Base-by-base conservation (phyloP, 1,140 invertebrate genomes). In the Rhagoletis zephyria region DNA sequence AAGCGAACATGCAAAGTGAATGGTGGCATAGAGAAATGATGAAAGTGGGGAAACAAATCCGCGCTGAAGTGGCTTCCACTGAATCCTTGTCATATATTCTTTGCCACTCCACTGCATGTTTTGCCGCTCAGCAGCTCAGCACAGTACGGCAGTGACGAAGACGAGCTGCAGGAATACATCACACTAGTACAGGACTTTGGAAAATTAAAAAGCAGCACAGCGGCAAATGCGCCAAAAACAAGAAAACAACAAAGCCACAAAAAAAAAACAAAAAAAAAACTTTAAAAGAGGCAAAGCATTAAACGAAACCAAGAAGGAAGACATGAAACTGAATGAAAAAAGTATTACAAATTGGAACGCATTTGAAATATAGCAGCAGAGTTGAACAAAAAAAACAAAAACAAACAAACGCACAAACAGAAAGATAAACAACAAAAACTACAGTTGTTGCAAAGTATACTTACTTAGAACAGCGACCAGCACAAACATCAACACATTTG, bases 281-380 rank as follows among this genome's bases (percentile, higher is more conserved):
- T 9, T 56, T 61, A 40, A 48, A 74, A 45, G 4, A 45, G 48
- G 77, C 77, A 60, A 81, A 87, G 59, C 65, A 85, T 85, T 87
- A 77, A 67, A 60, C 81, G 85, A 85, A 87, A 87, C 64, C 56
- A 56, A 87, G 81, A 48, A 85, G 61, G 63, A 87, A 85, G 48
- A 65, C 61, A 61, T 67, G 10, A 56, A 81, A 81, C 12, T 81
- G 45, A n/a, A 63, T 67, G 51, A 48, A 81, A 56, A 16, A 81
- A 81, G n/a, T 70, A 10, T 77, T 51, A 87, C 67, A 87, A 60
- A 87, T 70, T 70, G 10, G 67, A 51, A 56, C 64, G 56, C 64
- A 70, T 48, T 87, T 63, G 81, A 63, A 85, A 85, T 81, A 56
- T 56, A 81, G n/a, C 45, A 30, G 30, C 30, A 30, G 30, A 30